Percentiles rank a stretch among this genome's conserved stretches.
These are phyloP conservation scores for Parnassius glacialis DNA, from an alignment of 2,888 invertebrate genomes.

Conservation along the genomic window DNA sequence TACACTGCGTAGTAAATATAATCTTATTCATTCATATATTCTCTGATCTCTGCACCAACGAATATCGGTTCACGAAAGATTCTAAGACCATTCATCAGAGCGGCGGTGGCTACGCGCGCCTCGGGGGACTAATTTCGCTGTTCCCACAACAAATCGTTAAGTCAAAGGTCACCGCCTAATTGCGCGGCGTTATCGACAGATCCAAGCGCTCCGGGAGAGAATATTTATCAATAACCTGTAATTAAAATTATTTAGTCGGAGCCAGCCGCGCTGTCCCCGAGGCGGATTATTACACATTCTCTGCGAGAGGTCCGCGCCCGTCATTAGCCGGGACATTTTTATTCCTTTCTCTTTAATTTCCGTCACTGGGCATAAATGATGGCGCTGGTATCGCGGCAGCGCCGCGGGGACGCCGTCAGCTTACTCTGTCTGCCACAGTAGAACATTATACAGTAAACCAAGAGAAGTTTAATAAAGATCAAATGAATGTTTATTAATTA, in stretches of 20 bases:
- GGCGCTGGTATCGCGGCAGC: constrained; percentile 63
- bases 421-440: constrained; percentile 28
- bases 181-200: constrained; percentile 72
- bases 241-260: constrained; percentile 77
- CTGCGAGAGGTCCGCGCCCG: constrained; percentile 70
- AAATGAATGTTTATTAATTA: no score
- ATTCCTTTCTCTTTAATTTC: constrained; percentile 78
- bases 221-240: constrained; percentile 79
- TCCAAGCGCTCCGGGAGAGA: constrained; percentile 67
- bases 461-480: no score
- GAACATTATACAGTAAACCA: constrained; percentile 13
- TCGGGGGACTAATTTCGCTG: constrained; percentile 59
- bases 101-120: constrained; percentile 41
- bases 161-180: constrained; percentile 77
- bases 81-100: constrained; percentile 18
- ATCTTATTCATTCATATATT: no score
- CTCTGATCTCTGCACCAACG: no score
- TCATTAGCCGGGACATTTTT: constrained; percentile 77
- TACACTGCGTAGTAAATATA: no score
- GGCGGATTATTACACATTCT: constrained; percentile 77
- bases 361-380: constrained; percentile 74
- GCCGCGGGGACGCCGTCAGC: constrained; percentile 56
- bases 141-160: constrained; percentile 75
- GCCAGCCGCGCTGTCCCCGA: constrained; percentile 55
- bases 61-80: not conserved